Conservation (phyloP, 2,888 invertebrate species). For the Chromoteleia sp. region DNA sequence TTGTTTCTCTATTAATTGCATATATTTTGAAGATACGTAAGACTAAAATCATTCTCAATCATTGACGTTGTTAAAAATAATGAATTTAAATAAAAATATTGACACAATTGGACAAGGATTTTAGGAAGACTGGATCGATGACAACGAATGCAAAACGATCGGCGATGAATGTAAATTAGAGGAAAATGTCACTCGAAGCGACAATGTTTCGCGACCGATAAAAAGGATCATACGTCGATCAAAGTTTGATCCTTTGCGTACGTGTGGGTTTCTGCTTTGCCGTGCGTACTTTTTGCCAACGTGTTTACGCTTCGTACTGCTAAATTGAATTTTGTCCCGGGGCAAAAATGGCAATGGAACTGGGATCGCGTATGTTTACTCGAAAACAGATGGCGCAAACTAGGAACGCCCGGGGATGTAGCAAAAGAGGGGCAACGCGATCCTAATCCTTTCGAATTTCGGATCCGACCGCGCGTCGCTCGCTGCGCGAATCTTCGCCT, state of each 20-base stretch:
- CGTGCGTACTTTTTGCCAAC: constrained; percentile 74
- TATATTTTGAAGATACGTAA: too few relatives aligned
- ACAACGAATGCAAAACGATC: background rate
- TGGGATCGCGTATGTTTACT: constrained; percentile 80
- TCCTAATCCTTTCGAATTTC: constrained; percentile 80
- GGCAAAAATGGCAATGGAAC: constrained; percentile 80
- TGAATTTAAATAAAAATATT: too few relatives aligned
- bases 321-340: constrained; percentile 80
- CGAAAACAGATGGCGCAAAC: constrained; percentile 82
- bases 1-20: too few relatives aligned
- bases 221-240: constrained; percentile 62
- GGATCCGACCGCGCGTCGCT: constrained; percentile 58
- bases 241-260: constrained; percentile 58
- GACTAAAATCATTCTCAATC: too few relatives aligned
- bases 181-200: constrained; percentile 15
- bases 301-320: constrained; percentile 81
- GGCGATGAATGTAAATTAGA: constrained; percentile 17
- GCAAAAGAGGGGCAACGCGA: constrained; percentile 75
- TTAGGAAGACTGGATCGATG: too few relatives aligned
- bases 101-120: too few relatives aligned
- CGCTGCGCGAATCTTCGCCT: constrained; percentile 49
- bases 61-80: too few relatives aligned
- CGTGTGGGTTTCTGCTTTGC: constrained; percentile 33
- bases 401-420: constrained; percentile 78
- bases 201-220: constrained; percentile 32